Percentiles rank a stretch among this genome's conserved stretches.
These are phyloP conservation scores for Sylvia atricapilla DNA, from an alignment of 2,113 vertebrate species.

Conservation along the genomic window DNA sequence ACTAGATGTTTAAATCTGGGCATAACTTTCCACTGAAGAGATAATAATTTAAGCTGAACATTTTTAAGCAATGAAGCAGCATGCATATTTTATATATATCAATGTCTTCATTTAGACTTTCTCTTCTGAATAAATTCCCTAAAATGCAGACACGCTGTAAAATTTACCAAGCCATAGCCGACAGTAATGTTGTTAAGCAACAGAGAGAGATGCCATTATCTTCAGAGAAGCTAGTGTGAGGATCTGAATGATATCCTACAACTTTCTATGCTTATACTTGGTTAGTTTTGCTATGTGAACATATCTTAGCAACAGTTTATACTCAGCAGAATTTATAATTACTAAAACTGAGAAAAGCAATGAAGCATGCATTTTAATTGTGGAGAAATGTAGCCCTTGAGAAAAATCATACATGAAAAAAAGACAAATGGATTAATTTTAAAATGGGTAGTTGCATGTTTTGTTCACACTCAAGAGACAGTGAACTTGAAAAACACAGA, in stretches of 20 bases:
- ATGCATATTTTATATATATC: background rate
- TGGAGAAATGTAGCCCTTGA: constrained; percentile 26
- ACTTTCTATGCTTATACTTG: background rate
- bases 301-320: constrained; percentile 32
- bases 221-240: background rate
- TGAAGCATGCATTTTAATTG: constrained; percentile 45
- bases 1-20: background rate
- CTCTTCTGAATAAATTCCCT: background rate
- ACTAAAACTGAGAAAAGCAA: constrained; percentile 26
- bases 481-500: background rate
- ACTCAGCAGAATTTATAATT: constrained; percentile 57
- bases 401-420: constrained; percentile 28
- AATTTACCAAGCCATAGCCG: background rate
- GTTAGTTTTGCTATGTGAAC: background rate
- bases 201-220: background rate
- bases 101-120: background rate
- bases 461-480: background rate
- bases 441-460: background rate
- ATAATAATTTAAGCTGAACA: background rate
- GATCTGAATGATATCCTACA: background rate
- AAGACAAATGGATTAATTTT: constrained; percentile 27
- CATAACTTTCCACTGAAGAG: background rate
- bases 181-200: background rate
- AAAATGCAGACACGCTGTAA: background rate
- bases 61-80: background rate